Evolutionary conservation across 1,140 invertebrate genomes (phyloP), one percentile per base, ranked within the genome.

Genomic region (Harpegnathos saltator): DNA sequence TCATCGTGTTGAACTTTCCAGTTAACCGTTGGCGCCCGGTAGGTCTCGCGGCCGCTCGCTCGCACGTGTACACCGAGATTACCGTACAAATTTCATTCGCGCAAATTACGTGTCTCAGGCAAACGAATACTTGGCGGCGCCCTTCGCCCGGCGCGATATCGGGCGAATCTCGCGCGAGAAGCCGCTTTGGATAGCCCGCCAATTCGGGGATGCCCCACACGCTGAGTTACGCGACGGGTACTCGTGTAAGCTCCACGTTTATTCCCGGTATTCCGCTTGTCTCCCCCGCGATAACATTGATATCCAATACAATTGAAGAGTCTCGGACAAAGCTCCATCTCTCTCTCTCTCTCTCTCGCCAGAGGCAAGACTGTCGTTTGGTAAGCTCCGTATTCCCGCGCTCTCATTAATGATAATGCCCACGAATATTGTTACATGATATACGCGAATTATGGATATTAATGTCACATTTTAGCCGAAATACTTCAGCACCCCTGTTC

Each of bases 1-100:
- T 83, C 62, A 83, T 83, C 62, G 73, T 78, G 82, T 78, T 83
- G 82, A 83, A 83, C 82, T 83, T 83, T 83, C 82, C 19, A 68
- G 82, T 83, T 83, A 83, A 19, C 73, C 74, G 75, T 48, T 48
- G 63, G 38, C 75, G 52, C 75, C 65, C n/a, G 38, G 52, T 68
- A 48, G 52, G 61, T 65, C 38, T 58, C 50, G 63, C 75, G 62
- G 26, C 75, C n/a, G 74, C 75, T 26, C 22, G 63, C 52, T 56
- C 22, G 65, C 63, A 69, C 33, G 69, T 54, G 54, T 69, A 80
- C 33, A 22, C 3, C 7, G 65, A 59, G 65, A 69, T 80, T 80
- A 59, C 65, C n/a, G 75, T 71, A 80, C 75, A 80, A 80, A 80
- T 80, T 58, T 80, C 75, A 80, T 80, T 80, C 33, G 52, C 33